Base-by-base conservation (phyloP, 1,140 invertebrate genomes). In the Drosophila nasuta region DNA sequence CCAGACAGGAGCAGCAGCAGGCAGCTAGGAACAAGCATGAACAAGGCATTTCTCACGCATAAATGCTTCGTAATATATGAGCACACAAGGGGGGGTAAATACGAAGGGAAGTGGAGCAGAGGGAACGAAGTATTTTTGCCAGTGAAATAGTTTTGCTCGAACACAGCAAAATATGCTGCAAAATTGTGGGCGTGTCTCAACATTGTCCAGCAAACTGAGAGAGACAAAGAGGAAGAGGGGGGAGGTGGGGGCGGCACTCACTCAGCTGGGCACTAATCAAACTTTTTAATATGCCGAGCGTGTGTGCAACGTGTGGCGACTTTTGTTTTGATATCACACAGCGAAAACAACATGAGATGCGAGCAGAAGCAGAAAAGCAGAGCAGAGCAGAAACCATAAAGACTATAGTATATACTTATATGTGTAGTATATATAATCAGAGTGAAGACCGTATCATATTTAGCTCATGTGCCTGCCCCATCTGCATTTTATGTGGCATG, bases 41-140 rank as follows among this genome's bases (percentile, higher is more conserved):
- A 87, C 82, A 87, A 87, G 82, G 80, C 83, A 87, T 88, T 88
- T 88, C 77, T 88, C 80, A 88, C 83, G 83, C 83, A 88, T 89
- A 88, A 80, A 89, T 88, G 83, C 80, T 75, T 45, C 71, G 56
- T 73, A 65, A 72, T 73, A 77, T 79, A 75, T 82, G 58, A 76
- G 54, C 38, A 54, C 43, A 33, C 35, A 20, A 13, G 11, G 38
- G 52, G 30, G 30, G n/a, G 10, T 5, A 25, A 25, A 25, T 25
- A 25, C 20, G 20, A 25, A 3, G 20, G 48, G 15, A 15, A 28
- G 11, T 0, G 20, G 35, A 25, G 51, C 13, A 7, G 46, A 5
- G 25, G 46, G 38, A 65, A 74, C 54, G 57, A 8, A 33, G 62
- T 67, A 80, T 87, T 86, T 67, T 82, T 68, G 72, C 45, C 70